Base-by-base conservation (phyloP, 2,888 invertebrate genomes). In the Hartigia nigra region DNA sequence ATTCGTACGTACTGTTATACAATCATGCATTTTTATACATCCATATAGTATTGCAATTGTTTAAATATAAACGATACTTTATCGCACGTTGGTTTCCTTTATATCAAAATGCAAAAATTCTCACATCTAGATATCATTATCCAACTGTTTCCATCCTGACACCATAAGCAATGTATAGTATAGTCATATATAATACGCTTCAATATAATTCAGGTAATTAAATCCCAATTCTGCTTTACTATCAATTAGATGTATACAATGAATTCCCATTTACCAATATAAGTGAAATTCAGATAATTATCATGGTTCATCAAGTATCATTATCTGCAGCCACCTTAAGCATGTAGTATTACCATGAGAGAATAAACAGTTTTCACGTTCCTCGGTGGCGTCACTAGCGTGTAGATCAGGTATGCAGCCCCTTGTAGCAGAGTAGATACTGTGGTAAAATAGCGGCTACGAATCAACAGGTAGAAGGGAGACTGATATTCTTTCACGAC, bases 391-490 rank as follows among this genome's bases (percentile, higher is more conserved):
- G 78, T 81, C 82, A 80, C 80, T 76, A 77, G 76, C n/a, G 77
- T 81, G 69, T 70, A 74, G 14, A 74, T 32, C 77, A 72, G 75
- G 69, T 55, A 74, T 74, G 78, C 35, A 14, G 32, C 55, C 55
- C 78, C 39, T 34, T 32, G 77, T 31, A 74, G 74, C 72, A 69
- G 70, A 74, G 74, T 70, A 76, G 55, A 23, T 23, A 77, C 55
- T 76, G 77, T 77, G 74, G 77, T 75, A 69, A 77, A 37, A 23
- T 75, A 74, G 72, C 37, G 69, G 77, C 70, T 75, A 79, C 78
- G 80, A 80, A 80, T 83, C 83, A 84, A 84, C 83, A 84, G 81
- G 80, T 82, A 80, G 32, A 35, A 35, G 12, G 69, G 23, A 55
- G 55, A 23, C 55, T 23, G 23, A 55, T 55, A 55, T 55, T 55